Evolutionary conservation across 2,113 vertebrate species (phyloP).

Genomic region (Anas platyrhynchos): DNA sequence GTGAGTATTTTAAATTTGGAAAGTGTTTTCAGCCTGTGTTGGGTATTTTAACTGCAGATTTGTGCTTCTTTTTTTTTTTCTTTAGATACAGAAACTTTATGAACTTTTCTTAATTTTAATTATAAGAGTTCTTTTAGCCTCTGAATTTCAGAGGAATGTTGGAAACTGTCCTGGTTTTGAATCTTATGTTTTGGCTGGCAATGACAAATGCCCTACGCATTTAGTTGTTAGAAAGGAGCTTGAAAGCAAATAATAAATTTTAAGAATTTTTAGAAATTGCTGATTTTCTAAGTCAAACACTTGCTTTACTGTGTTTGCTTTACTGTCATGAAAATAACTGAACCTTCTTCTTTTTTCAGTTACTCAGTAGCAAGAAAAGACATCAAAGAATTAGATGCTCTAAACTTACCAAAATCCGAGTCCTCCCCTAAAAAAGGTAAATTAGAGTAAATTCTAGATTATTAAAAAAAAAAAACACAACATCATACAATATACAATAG

Average conservation of each 20-base stretch:
- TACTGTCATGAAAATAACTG: neutral
- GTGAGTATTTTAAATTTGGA: neutral
- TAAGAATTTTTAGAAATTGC: neutral
- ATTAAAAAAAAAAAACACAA: neutral
- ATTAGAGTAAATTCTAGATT: neutral
- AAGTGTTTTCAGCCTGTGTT: neutral
- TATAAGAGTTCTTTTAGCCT: neutral
- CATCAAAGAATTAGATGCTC: conserved; percentile 81
- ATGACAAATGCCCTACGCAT: neutral
- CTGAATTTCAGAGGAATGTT: neutral
- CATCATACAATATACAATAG: too few relatives aligned
- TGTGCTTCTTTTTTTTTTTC: neutral
- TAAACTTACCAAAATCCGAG: conserved; percentile 81
- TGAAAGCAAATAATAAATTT: neutral
- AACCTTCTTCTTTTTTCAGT: conserved; percentile 72
- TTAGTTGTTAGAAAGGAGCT: neutral
- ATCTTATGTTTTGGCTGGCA: neutral
- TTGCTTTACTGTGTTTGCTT: neutral
- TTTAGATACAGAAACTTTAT: neutral
- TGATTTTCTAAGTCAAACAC: neutral
- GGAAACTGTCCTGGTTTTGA: neutral
- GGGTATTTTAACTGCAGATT: neutral
- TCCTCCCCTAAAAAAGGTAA: conserved; percentile 86
- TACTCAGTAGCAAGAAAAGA: conserved; percentile 89
- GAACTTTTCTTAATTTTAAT: neutral